phyloP scores from a whole-genome alignment of 2,888 invertebrate species.

The Dyspetes luteomarginatus region DNA sequence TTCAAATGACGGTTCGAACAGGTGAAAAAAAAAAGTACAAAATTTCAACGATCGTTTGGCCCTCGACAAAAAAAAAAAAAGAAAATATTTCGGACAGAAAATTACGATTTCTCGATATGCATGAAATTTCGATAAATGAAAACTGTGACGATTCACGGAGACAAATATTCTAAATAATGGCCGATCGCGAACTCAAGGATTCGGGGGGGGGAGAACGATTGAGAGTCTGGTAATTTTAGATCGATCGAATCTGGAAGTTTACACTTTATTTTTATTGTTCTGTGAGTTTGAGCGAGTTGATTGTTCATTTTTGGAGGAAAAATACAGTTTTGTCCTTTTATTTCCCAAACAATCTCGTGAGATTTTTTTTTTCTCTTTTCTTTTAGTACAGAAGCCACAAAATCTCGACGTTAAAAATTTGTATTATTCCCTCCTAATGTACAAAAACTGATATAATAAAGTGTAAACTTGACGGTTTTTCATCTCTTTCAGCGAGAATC shows the following conservation, averaged over 20 bases:
- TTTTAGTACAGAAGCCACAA: background rate
- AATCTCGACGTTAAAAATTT: background rate
- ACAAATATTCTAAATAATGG: slow-evolving; percentile 44
- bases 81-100: slow-evolving; percentile 41
- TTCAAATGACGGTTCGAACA: slow-evolving; percentile 27
- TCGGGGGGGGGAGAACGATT: background rate
- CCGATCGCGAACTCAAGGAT: slow-evolving; percentile 20
- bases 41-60: slow-evolving; percentile 75
- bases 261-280: slow-evolving; percentile 14
- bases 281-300: background rate
- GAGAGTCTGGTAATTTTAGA: background rate
- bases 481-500: too few species aligned
- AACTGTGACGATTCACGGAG: background rate
- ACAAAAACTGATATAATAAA: slow-evolving; percentile 15
- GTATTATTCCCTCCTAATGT: background rate
- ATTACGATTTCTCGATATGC: slow-evolving; percentile 3
- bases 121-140: background rate
- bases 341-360: too few species aligned
- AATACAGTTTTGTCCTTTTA: too few species aligned
- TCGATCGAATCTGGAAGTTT: background rate
- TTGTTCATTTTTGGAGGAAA: slow-evolving; percentile 27
- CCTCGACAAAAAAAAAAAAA: slow-evolving; percentile 55
- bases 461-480: slow-evolving; percentile 14
- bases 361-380: background rate
- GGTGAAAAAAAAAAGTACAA: slow-evolving; percentile 74